A percentile compares a stretch with the other conserved stretches of the same genome.
Evolutionary conservation across 1,140 invertebrate species (phyloP).

Genomic region (Asobara japonica): DNA sequence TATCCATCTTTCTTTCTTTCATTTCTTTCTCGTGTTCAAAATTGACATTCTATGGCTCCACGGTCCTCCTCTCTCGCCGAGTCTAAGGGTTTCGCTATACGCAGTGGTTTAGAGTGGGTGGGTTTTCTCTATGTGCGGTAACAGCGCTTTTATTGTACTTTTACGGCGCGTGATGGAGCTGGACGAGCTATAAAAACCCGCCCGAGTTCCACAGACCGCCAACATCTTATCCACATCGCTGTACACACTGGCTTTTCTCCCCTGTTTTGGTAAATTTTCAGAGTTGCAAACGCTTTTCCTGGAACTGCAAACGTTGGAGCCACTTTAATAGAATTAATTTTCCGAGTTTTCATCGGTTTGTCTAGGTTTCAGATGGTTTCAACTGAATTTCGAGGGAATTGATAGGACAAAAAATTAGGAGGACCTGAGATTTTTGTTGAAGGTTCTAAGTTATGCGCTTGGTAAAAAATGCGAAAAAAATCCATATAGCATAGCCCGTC

Average conservation of each 20-base stretch:
- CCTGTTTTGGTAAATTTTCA: no score
- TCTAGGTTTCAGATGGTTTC: no score
- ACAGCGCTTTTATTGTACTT: constrained; percentile 63
- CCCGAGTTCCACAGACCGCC: constrained; percentile 26
- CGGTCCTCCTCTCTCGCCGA: neutral
- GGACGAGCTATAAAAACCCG: constrained; percentile 60
- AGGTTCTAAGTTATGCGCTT: no score
- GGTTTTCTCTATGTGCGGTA: constrained; percentile 45
- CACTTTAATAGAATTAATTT: no score
- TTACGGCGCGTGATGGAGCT: constrained; percentile 62
- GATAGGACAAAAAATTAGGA: no score
- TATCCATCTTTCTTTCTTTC: constrained; percentile 1
- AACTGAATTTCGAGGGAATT: no score
- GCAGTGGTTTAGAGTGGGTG: constrained; percentile 51
- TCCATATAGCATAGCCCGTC: no score
- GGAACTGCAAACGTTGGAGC: no score
- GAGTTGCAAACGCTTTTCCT: no score
- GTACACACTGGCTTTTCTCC: neutral
- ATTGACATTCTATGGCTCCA: neutral
- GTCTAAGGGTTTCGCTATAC: constrained; percentile 40
- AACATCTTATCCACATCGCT: neutral
- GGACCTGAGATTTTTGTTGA: no score
- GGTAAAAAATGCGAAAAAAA: no score
- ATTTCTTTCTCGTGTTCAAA: constrained; percentile 15
- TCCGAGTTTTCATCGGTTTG: no score